Conservation (phyloP, 2,888 invertebrate species). For the Ditylenchus weischeri region DNA sequence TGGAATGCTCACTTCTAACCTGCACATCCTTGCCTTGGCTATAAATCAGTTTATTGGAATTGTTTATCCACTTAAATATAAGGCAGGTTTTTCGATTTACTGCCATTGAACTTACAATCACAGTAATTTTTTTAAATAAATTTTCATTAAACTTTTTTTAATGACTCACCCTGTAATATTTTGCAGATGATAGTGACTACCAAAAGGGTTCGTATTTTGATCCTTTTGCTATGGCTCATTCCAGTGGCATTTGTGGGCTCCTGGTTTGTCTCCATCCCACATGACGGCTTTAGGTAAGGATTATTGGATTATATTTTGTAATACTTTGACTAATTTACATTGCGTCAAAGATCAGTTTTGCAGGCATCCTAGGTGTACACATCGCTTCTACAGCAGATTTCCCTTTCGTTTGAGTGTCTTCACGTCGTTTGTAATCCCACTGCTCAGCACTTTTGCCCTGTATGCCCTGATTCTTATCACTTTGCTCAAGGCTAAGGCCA, state of each 20-base stretch:
- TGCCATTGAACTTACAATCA: no score
- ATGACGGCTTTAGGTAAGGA: constrained; percentile 39
- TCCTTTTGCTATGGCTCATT: constrained; percentile 47
- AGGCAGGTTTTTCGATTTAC: constrained; percentile 40
- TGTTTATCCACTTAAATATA: constrained; percentile 53
- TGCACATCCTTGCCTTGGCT: constrained; percentile 54
- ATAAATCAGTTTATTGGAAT: constrained; percentile 55
- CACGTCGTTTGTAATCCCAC: constrained; percentile 50
- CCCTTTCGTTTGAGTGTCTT: constrained; percentile 50
- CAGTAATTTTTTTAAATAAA: neutral
- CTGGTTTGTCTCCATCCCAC: constrained; percentile 45
- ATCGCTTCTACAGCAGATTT: constrained; percentile 50
- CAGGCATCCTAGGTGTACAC: constrained; percentile 40
- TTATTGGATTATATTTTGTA: neutral
- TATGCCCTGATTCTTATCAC: constrained; percentile 44
- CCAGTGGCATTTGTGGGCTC: constrained; percentile 44
- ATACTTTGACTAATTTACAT: neutral
- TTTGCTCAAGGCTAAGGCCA: constrained; percentile 51
- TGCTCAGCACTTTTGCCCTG: constrained; percentile 46
- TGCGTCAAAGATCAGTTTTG: neutral
- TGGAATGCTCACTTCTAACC: constrained; percentile 55
- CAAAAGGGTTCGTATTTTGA: constrained; percentile 43
- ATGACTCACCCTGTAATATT: neutral
- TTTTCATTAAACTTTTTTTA: neutral
- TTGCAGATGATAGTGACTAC: constrained; percentile 53